These are phyloP conservation scores for Sesamia inferens DNA, from an alignment of 2,888 invertebrate species.

Conservation along the genomic window DNA sequence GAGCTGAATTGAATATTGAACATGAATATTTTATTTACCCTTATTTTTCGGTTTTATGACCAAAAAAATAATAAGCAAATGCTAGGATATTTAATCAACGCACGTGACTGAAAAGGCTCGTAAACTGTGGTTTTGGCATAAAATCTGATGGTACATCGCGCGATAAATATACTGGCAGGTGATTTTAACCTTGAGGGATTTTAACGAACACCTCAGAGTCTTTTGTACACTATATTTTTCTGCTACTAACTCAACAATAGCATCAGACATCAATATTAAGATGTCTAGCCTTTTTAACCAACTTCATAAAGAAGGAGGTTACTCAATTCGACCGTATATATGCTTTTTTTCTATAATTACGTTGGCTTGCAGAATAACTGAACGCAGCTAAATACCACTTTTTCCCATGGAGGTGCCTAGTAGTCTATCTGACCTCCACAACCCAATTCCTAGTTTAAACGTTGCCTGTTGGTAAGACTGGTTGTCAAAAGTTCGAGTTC, in stretches of 20 bases:
- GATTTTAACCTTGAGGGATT: conserved; percentile 2
- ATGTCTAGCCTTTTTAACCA: no score
- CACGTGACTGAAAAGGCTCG: conserved; percentile 32
- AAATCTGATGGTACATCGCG: conserved; percentile 25
- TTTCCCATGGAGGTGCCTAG: no score
- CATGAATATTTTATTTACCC: conserved; percentile 44
- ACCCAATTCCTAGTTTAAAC: no score
- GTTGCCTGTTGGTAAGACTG: no score
- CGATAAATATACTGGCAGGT: conserved; percentile 22
- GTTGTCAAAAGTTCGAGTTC: no score
- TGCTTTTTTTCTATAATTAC: no score
- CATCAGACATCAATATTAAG: not conserved
- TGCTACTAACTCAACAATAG: not conserved
- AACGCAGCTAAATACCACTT: no score
- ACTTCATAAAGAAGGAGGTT: no score
- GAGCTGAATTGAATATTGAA: conserved; percentile 3
- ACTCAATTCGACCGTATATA: no score
- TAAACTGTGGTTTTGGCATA: conserved; percentile 31
- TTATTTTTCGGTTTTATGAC: conserved; percentile 25
- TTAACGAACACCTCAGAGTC: no score
- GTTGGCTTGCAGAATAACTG: no score
- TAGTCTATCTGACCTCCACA: no score
- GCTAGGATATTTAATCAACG: conserved; percentile 31
- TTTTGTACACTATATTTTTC: not conserved
- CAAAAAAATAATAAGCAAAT: conserved; percentile 38